Base-by-base conservation (phyloP, 2,888 invertebrate species). In the Patella caerulea region DNA sequence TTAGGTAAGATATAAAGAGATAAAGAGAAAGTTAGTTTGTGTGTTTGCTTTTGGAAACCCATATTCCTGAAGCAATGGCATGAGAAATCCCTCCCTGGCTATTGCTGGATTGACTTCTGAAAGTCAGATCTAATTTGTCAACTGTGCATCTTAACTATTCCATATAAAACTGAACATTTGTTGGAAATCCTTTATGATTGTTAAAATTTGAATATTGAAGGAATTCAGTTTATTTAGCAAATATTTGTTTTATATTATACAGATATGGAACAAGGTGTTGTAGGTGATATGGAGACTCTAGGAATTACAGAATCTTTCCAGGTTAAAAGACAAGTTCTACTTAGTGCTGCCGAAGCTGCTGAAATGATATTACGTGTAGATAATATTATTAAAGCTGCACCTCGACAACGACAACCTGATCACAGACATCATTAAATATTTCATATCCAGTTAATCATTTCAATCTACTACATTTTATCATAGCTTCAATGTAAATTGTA, bases 361-460 rank as follows among this genome's bases (percentile, higher is more conserved):
- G 99, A 99, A 93, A 98, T 99, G 96, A 99, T 99, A 87, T 94
- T 99, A 29, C 95, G 99, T 77, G 99, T 99, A 0, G 99, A 99
- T 92, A 95, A 98, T 92, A 99, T 99, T 85, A 95, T 99, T 81
- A 96, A 95, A 92, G 94, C 97, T 14, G 91, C 92, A 52, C 92
- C 92, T 0, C 82, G 92, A 69, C 88, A 94, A 88, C 95, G 98
- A 82, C 95, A 94, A 0, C 96, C 95, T 81, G 98, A 98, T 74
- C 80, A 85, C 70, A 81, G 88, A 71, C 82, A 82, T 72, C 86
- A 87, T 82, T 86, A 82, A 84, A 34, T 69, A 45, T 24, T 1
- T 45, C 45, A 9, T 45, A 45, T 19, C 34, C 17, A 45, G 24
- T 53, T 45, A 29, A 14, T 24, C 54, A 19, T 19, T 45, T 53